Percentiles rank a stretch among this genome's conserved stretches.
Evolutionary conservation across 2,113 vertebrate species (phyloP).

Genomic region (Sylvilagus bachmani): DNA sequence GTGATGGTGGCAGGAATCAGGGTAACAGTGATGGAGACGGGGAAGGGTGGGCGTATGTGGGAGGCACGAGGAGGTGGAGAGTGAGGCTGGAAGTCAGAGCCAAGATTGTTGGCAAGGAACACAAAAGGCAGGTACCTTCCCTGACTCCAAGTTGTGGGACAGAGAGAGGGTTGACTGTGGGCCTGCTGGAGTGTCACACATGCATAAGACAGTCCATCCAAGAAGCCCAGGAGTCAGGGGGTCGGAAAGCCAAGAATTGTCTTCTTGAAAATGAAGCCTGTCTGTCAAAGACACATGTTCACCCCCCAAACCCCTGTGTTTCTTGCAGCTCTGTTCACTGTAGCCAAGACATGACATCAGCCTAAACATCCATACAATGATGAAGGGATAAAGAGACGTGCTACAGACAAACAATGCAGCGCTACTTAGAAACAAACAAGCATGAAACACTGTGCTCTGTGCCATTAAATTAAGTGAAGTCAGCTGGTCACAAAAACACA

Average conservation of each 20-base stretch:
- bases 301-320: too few relatives aligned
- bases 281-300: too few relatives aligned
- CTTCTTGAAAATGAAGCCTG: neutral
- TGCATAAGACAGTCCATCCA: accelerated
- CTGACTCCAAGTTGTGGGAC: accelerated
- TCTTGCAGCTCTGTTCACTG: too few relatives aligned
- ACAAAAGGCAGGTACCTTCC: neutral
- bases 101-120: neutral
- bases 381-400: too few relatives aligned
- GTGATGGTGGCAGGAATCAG: accelerated
- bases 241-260: neutral
- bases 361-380: too few relatives aligned
- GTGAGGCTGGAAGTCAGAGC: neutral
- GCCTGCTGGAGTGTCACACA: neutral
- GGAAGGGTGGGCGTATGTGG: too few relatives aligned
- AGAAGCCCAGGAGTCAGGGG: accelerated
- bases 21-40: accelerated
- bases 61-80: accelerated
- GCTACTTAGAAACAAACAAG: too few relatives aligned
- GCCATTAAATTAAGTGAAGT: too few relatives aligned
- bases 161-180: accelerated
- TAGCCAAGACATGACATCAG: too few relatives aligned
- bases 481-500: too few relatives aligned
- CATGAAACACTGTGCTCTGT: too few relatives aligned
- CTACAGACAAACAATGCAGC: too few relatives aligned